Evolutionary conservation across 2,113 vertebrate species (phyloP).

Genomic region (Dipodomys stephensi): DNA sequence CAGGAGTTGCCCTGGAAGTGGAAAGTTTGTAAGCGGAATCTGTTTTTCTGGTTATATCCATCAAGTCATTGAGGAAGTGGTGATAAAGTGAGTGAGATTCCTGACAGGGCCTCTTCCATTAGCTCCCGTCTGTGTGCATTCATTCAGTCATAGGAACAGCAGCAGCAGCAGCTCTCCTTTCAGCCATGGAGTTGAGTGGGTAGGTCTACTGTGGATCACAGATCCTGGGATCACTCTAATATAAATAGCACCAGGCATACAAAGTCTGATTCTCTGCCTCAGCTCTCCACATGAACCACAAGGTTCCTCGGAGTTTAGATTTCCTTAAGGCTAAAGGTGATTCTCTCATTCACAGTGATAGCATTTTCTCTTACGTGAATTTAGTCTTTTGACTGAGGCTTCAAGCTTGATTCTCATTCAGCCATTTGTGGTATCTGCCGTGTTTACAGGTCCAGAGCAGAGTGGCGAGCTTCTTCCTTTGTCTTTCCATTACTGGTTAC

Average conservation of each 20-base stretch:
- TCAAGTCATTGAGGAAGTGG: slow-evolving; percentile 3
- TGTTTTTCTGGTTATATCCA: neutral
- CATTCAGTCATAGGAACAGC: neutral
- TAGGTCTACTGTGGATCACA: neutral
- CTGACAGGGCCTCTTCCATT: neutral
- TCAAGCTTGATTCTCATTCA: neutral
- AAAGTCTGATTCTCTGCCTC: slow-evolving; percentile 14
- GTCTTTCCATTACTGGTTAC: neutral
- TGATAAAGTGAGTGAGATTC: slow-evolving; percentile 6
- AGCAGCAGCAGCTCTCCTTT: neutral
- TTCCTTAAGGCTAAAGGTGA: neutral
- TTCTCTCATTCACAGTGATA: slow-evolving; percentile 38
- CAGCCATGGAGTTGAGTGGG: neutral
- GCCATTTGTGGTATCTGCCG: neutral
- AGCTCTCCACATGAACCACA: slow-evolving; percentile 39
- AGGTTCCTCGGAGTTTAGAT: neutral
- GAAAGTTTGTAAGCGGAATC: slow-evolving; percentile 16
- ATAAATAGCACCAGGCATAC: neutral
- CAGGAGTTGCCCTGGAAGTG: slow-evolving; percentile 16
- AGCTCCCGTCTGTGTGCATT: neutral
- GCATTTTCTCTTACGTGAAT: neutral
- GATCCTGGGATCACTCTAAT: neutral
- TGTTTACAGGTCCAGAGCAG: neutral
- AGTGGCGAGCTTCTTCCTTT: neutral
- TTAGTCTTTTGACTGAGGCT: neutral